Evolutionary conservation across 2,888 invertebrate species (phyloP).

Genomic region (Diachrysia chrysitis): DNA sequence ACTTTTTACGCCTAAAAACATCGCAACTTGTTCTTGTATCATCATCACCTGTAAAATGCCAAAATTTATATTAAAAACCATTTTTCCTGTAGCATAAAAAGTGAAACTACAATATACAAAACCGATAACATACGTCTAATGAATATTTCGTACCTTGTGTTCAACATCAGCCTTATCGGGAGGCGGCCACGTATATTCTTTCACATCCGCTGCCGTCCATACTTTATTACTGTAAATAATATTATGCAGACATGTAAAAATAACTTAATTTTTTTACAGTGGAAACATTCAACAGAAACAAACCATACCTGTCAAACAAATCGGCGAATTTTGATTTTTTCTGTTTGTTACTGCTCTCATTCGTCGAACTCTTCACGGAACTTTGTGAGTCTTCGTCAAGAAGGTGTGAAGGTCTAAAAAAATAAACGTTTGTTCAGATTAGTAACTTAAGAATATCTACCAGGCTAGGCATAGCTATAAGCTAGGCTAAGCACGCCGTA

Average conservation of each 20-base stretch:
- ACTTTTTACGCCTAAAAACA: constrained; percentile 98
- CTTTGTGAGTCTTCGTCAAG: constrained; percentile 95
- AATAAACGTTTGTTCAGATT: constrained; percentile 10
- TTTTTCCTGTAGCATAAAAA: neutral
- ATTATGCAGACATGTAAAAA: constrained; percentile 13
- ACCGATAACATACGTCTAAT: neutral
- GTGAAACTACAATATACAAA: too few species aligned
- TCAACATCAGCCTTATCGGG: constrained; percentile 78
- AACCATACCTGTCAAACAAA: constrained; percentile 83
- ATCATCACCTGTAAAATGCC: constrained; percentile 93
- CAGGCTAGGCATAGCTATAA: neutral
- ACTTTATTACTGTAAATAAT: constrained; percentile 84
- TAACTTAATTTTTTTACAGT: neutral
- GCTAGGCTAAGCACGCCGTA: too few species aligned
- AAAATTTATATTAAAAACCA: neutral
- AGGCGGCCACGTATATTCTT: constrained; percentile 98
- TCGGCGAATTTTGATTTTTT: constrained; percentile 86
- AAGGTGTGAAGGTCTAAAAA: constrained; percentile 81
- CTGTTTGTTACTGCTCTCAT: constrained; percentile 89
- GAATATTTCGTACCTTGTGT: constrained; percentile 70
- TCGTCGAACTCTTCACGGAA: constrained; percentile 93
- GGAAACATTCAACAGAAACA: neutral
- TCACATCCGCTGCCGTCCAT: constrained; percentile 95
- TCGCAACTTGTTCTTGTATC: constrained; percentile 98
- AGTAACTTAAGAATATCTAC: neutral